These are phyloP conservation scores for Melanerpes aurifrons DNA, from an alignment of 2,113 vertebrate species.

Conservation along the genomic window DNA sequence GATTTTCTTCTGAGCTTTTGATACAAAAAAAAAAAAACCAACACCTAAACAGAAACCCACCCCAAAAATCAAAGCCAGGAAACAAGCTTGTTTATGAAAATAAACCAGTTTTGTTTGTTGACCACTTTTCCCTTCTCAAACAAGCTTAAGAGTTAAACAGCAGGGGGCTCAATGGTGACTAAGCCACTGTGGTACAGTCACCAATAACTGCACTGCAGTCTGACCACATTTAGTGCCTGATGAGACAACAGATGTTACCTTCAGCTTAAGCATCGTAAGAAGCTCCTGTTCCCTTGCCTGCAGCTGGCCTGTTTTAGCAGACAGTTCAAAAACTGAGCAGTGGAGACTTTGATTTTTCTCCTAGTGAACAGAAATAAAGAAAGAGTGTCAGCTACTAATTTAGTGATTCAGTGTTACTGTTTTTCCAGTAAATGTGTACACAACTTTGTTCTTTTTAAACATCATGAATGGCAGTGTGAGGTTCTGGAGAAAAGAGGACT, in stretches of 20 bases:
- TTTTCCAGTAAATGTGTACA: background rate
- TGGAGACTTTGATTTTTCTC: conserved; percentile 85
- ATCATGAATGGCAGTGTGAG: background rate
- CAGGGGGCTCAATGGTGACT: background rate
- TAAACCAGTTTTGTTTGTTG: background rate
- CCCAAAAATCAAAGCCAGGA: background rate
- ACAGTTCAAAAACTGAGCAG: conserved; percentile 81
- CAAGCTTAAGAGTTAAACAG: background rate
- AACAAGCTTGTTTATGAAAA: background rate
- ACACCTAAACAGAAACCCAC: too few relatives aligned
- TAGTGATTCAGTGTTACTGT: background rate
- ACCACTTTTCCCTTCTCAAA: background rate
- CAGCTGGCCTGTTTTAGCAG: conserved; percentile 83
- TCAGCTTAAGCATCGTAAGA: conserved; percentile 84
- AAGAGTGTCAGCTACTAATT: background rate
- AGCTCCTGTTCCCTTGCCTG: conserved; percentile 90
- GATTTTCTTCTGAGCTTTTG: background rate
- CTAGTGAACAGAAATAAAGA: conserved; percentile 65
- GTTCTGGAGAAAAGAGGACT: background rate
- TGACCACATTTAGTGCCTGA: background rate
- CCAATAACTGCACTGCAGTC: background rate
- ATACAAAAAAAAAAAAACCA: background rate
- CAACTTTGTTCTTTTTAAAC: background rate
- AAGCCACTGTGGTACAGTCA: background rate
- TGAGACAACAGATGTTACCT: conserved; percentile 74